A percentile compares a stretch with the other conserved stretches of the same genome.
Evolutionary conservation across 2,113 vertebrate genomes (phyloP).

Genomic region (Galbula dea): DNA sequence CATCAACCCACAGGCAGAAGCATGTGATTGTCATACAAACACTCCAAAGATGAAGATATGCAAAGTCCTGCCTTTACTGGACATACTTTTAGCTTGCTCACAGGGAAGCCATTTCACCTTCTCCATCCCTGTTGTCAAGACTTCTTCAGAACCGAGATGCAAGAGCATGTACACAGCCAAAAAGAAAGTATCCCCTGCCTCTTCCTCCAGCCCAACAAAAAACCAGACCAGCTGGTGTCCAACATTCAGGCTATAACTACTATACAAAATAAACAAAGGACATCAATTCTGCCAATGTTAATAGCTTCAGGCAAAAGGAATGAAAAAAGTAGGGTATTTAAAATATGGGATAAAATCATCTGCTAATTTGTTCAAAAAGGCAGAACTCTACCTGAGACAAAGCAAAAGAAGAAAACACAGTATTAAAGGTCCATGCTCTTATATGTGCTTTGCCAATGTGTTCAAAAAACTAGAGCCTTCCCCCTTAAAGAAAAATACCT

Average conservation of each 20-base stretch:
- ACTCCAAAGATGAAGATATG: background rate
- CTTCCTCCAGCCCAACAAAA: background rate
- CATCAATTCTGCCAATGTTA: slow-evolving; percentile 23
- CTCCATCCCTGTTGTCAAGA: background rate
- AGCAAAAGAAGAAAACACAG: background rate
- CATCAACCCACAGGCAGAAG: background rate
- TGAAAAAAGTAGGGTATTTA: slow-evolving; percentile 45
- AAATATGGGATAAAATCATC: background rate
- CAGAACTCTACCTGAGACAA: background rate
- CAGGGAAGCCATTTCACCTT: background rate
- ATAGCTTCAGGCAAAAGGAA: slow-evolving; percentile 38
- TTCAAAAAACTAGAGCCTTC: background rate
- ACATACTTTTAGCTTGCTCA: background rate
- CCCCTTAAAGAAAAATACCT: background rate
- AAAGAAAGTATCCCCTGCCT: background rate
- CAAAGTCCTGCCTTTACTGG: background rate
- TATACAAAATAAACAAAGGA: slow-evolving; percentile 52
- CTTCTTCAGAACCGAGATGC: background rate
- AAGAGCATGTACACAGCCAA: background rate
- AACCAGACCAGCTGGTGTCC: background rate
- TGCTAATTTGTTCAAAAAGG: background rate
- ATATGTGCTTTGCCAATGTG: background rate
- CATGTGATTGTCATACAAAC: background rate
- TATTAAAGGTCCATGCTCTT: background rate
- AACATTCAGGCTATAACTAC: slow-evolving; percentile 4